Base-by-base conservation (phyloP, 2,888 invertebrate species). In the Helicoverpa assulta region DNA sequence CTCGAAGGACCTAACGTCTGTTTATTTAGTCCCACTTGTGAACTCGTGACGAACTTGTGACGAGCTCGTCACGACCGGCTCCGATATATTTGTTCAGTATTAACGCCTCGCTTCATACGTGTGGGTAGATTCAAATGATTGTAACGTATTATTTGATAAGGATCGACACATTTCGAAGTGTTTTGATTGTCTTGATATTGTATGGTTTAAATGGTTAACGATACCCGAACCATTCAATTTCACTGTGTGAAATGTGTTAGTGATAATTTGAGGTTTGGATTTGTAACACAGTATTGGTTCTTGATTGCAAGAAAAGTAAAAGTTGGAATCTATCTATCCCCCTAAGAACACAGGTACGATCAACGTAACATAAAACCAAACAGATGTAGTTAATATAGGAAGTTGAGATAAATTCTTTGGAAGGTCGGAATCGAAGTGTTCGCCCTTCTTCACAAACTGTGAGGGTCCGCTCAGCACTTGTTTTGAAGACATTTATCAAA, bases 401-500 rank as follows among this genome's bases (percentile, higher is more conserved):
- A 40, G 14, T n/a, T 47, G 47, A n/a, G 47, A 47, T 47, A 47
- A 16, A 47, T 47, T 47, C n/a, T 1, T n/a, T 47, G n/a, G 47
- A n/a, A n/a, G 16, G n/a, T 6, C 5, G n/a, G 47, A 47, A n/a
- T n/a, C 16, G 5, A 47, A 47, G 47, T 6, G 6, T 47, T 47
- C 5, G 47, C 47, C 47, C 47, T 47, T 26, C 53, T 53, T 26
- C 14, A 21, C 12, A 26, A 53, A 53, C 14, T 53, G 5, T 14
- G 60, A 56, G 51, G 51, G 61, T 26, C 29, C 40, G 33, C 8
- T 2, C 29, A 40, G 16, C 76, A 69, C 33, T 63, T 63, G 69
- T 75, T 78, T 54, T 19, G 37, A 47, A 66, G 56, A 79, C 69
- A 79, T 77, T 77, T 51, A 79, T 77, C 76, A 79, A 77, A 77